Evolutionary conservation across 1,140 invertebrate genomes (phyloP), one percentile per base, ranked within the genome.

Genomic region (Gonatopus flavifemur): DNA sequence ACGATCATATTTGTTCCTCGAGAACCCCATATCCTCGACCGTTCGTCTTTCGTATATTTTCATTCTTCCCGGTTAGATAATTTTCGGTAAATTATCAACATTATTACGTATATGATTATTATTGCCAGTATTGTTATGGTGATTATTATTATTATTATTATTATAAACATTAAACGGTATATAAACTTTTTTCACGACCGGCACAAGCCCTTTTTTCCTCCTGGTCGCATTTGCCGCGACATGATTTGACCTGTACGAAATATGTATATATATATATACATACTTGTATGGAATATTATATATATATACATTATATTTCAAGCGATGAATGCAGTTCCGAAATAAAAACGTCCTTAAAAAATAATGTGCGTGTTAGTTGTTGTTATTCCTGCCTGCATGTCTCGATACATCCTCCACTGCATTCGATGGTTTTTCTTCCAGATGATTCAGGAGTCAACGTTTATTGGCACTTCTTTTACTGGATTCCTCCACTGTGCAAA

Each of bases 251-350:
- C 31, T 36, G 38, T 49, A n/a, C n/a, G n/a, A n/a, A n/a, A n/a
- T n/a, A n/a, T n/a, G n/a, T n/a, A n/a, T n/a, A n/a, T n/a, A n/a
- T n/a, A n/a, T n/a, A n/a, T n/a, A n/a, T n/a, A n/a, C n/a, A n/a
- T n/a, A n/a, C 46, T 46, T 49, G 37, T 45, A 36, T 31, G 42
- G 33, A 43, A 52, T 46, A 52, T 55, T 55, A 42, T n/a, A n/a
- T n/a, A n/a, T n/a, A n/a, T n/a, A n/a, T n/a, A n/a, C n/a, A 46
- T 55, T 55, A 46, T 46, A 55, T 46, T 52, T 52, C 36, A 36
- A 52, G 40, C n/a, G 19, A 47, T 41, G 42, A 43, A 45, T 52
- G 36, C 36, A 47, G 52, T 52, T 52, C 48, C 37, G 42, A 55
- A 52, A 52, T 51, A 55, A 55, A 55, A 52, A 46, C 35, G 24